Base-by-base conservation (phyloP, 2,888 invertebrate genomes). In the Pachymerium ferrugineum region DNA sequence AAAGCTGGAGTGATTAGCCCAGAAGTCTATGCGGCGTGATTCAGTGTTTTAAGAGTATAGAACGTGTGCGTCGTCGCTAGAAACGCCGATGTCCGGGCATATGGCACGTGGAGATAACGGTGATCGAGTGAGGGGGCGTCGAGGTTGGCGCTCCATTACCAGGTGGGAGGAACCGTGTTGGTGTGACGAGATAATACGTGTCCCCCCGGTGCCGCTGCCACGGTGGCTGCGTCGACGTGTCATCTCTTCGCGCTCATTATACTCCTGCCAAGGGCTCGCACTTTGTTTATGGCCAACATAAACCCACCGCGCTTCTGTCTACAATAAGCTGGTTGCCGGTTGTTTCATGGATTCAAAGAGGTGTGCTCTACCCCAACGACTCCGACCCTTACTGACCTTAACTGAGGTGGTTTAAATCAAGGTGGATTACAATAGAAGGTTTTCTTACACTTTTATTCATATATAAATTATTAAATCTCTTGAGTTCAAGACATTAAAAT, bases 81-180 rank as follows among this genome's bases (percentile, higher is more conserved):
- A 69, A n/a, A 30, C 69, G 30, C 30, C 69, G 69, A 33, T 69
- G 69, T 31, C 69, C 69, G 33, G 33, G 69, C 30, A 38, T 38
- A 38, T 71, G 71, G 71, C 35, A 71, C 28, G 35, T 38, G 35
- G 71, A 71, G 71, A 71, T 71, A 71, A 71, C 71, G 71, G 35
- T 71, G 71, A 71, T 71, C 71, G 71, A 71, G 35, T 31, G 71
- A 38, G 71, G 38, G 35, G 71, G 38, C 71, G 71, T n/a, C 33
- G 35, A 71, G 38, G 38, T 71, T 38, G 71, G 71, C 28, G 71
- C 71, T 71, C 71, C 71, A 71, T 71, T 69, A 71, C 71, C 71
- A 71, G 71, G 71, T 71, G 71, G 71, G 71, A 71, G 71, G 33
- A 38, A 38, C 71, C 71, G 28, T 62, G 62, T 62, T 62, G 62